These are phyloP conservation scores for Platycheirus rosarum DNA, from an alignment of 2,888 invertebrate genomes.

Conservation along the genomic window DNA sequence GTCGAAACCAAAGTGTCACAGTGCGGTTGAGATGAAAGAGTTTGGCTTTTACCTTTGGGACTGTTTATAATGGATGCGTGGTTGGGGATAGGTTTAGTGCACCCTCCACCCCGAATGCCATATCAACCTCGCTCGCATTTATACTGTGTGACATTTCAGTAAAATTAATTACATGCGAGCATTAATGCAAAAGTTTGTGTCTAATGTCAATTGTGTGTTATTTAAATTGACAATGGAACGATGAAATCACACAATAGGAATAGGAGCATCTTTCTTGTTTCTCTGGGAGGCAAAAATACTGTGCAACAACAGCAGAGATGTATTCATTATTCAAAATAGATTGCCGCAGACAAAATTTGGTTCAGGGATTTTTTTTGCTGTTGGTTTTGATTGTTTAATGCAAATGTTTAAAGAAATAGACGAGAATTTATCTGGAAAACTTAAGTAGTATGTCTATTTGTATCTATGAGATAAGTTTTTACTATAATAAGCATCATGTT, in stretches of 20 bases:
- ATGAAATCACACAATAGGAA: conserved; percentile 33
- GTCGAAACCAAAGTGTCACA: conserved; percentile 42
- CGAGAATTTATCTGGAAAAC: too few relatives aligned
- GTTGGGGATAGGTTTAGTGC: too few relatives aligned
- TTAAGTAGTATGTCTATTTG: too few relatives aligned
- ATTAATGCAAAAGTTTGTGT: conserved; percentile 40
- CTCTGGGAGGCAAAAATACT: conserved; percentile 16
- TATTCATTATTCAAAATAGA: conserved; percentile 42
- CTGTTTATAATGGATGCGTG: conserved; percentile 20
- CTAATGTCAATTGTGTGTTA: conserved; percentile 45
- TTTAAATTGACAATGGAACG: conserved; percentile 41
- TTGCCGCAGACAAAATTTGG: conserved; percentile 8
- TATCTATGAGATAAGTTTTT: too few relatives aligned
- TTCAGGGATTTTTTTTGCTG: not conserved
- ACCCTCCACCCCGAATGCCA: too few relatives aligned
- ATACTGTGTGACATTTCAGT: not conserved
- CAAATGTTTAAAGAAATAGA: not conserved
- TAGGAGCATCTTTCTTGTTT: conserved; percentile 24
- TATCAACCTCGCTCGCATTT: too few relatives aligned
- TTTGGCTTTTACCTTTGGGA: conserved; percentile 25
- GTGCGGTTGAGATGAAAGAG: conserved; percentile 41
- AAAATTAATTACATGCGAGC: conserved; percentile 46
- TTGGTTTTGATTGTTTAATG: not conserved
- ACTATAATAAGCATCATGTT: too few relatives aligned
- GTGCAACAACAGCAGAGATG: conserved; percentile 34